Evolutionary conservation across 2,888 invertebrate genomes (phyloP).

Genomic region (Aquatica leii): DNA sequence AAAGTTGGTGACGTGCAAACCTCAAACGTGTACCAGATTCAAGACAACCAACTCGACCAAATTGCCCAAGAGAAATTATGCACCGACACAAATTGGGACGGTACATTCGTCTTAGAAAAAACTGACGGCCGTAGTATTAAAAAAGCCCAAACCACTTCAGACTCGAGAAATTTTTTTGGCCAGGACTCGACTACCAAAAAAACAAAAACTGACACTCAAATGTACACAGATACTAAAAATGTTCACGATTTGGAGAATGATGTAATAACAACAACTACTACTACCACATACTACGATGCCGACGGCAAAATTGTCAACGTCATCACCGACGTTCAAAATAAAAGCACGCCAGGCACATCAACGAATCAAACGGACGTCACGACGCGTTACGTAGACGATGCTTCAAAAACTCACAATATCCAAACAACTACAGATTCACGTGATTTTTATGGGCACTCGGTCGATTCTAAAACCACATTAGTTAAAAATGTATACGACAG

Average conservation of each 20-base stretch:
- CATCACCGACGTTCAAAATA: conserved; percentile 50
- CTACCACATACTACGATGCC: conserved; percentile 58
- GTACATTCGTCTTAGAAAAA: conserved; percentile 37
- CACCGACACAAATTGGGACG: conserved; percentile 40
- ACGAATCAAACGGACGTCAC: not conserved
- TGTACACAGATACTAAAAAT: conserved; percentile 45
- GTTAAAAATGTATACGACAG: conserved; percentile 56
- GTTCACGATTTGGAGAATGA: conserved; percentile 43
- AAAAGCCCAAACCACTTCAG: conserved; percentile 22
- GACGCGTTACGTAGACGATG: conserved; percentile 47
- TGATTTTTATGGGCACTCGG: conserved; percentile 55
- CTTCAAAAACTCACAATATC: conserved; percentile 46
- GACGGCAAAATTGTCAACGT: conserved; percentile 56
- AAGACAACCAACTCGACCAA: conserved; percentile 10
- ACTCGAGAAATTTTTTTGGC: conserved; percentile 36
- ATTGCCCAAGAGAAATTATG: conserved; percentile 4
- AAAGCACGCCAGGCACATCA: conserved; percentile 18
- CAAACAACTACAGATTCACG: conserved; percentile 50
- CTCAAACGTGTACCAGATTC: conserved; percentile 45
- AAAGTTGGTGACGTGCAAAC: conserved; percentile 56
- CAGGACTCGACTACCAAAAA: conserved; percentile 28
- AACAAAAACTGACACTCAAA: conserved; percentile 28
- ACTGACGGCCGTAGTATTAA: conserved; percentile 14
- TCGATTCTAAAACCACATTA: conserved; percentile 50
- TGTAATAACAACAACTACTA: conserved; percentile 51